phyloP scores from a whole-genome alignment of 2,888 invertebrate species.

The Eristalis pertinax region DNA sequence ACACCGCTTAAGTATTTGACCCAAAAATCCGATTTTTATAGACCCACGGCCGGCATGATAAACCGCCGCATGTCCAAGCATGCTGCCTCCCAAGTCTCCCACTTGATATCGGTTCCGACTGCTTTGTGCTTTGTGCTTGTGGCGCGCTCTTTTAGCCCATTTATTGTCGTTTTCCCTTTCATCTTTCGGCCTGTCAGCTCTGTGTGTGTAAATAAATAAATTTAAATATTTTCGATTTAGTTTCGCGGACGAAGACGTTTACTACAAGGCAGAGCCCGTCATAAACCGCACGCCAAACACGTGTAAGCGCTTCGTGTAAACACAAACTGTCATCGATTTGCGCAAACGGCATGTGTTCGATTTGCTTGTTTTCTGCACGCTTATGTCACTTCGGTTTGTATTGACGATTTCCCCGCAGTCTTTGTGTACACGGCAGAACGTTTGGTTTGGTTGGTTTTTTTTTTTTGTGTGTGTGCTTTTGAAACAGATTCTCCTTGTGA shows the following conservation, averaged over 20 bases:
- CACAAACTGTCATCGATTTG: neutral
- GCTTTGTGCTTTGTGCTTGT: neutral
- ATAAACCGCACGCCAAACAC: neutral
- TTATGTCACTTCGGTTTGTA: neutral
- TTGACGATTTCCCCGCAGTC: neutral
- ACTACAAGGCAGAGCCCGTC: neutral
- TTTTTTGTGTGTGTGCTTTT: neutral
- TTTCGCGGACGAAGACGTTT: neutral
- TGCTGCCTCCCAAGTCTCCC: neutral
- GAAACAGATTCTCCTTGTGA: neutral
- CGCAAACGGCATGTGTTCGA: neutral
- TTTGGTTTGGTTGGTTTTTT: too few species aligned
- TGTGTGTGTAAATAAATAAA: constrained; percentile 4
- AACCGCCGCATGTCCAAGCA: neutral
- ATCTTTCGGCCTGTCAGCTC: neutral
- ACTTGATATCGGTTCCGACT: neutral
- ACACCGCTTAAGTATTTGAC: neutral
- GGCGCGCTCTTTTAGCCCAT: neutral
- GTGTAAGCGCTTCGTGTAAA: neutral
- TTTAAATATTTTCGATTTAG: neutral
- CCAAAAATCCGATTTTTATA: neutral
- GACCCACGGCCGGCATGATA: neutral
- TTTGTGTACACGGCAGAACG: neutral
- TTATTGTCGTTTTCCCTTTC: neutral
- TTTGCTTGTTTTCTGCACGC: neutral